phyloP scores from a whole-genome alignment of 2,113 vertebrate species.

The Pipa parva region DNA sequence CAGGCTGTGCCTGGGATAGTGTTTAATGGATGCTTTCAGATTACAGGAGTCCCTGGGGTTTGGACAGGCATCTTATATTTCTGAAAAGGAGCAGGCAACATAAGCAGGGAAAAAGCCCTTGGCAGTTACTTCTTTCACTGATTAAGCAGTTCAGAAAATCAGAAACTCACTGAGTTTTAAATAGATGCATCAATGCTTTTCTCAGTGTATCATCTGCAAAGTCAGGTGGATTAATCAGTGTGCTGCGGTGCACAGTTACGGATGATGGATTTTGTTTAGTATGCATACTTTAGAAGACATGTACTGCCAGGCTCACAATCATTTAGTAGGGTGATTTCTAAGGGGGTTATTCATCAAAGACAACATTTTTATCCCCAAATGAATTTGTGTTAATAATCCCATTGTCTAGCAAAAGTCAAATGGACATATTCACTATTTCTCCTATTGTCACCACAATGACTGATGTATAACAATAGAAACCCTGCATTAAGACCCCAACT shows the following conservation, averaged over 20 bases:
- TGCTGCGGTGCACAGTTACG: conserved; percentile 4
- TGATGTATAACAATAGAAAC: no score
- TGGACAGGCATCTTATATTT: conserved; percentile 44
- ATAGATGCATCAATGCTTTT: conserved; percentile 33
- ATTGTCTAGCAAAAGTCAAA: no score
- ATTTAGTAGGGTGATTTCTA: no score
- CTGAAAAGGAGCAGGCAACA: conserved; percentile 32
- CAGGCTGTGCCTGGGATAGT: conserved; percentile 27
- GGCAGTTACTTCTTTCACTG: conserved; percentile 33
- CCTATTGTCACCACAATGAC: no score
- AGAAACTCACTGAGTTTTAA: conserved; percentile 31
- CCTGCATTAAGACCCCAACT: no score
- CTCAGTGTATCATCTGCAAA: conserved; percentile 37
- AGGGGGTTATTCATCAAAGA: no score
- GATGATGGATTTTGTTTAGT: conserved; percentile 12
- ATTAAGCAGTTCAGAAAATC: conserved; percentile 43
- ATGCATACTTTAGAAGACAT: conserved; percentile 6
- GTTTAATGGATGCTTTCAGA: conserved; percentile 45
- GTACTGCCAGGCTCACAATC: neutral
- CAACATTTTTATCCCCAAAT: no score
- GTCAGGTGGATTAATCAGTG: conserved; percentile 31
- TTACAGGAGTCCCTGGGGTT: conserved; percentile 43
- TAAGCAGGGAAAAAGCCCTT: conserved; percentile 21
- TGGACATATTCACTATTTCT: no score
- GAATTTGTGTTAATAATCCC: no score